Percentiles rank a stretch among this genome's conserved stretches.
These are phyloP conservation scores for Drosophila guanche DNA, from an alignment of 1,140 invertebrate species.

Conservation along the genomic window DNA sequence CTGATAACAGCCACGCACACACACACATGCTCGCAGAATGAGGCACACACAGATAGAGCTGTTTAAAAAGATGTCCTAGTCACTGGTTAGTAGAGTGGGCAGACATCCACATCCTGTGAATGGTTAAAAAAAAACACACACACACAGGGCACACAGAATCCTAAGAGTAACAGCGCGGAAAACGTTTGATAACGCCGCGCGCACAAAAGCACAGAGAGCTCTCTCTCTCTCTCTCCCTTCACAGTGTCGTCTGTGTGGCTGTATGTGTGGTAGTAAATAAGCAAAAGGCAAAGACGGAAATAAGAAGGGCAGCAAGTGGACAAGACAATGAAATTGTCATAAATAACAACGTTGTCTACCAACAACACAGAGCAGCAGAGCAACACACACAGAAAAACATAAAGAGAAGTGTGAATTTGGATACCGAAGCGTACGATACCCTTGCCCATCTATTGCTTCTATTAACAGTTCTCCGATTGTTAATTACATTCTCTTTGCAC, in stretches of 20 bases:
- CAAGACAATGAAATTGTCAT: conserved; percentile 82
- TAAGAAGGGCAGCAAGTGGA: conserved; percentile 75
- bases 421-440: too few relatives aligned
- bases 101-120: conserved; percentile 13
- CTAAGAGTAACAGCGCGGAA: conserved; percentile 76
- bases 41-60: conserved; percentile 42
- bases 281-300: conserved; percentile 71
- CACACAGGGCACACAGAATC: conserved; percentile 20
- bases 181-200: conserved; percentile 73
- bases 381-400: conserved; percentile 12
- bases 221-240: conserved; percentile 17
- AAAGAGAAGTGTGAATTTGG: too few relatives aligned
- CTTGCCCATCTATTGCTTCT: too few relatives aligned
- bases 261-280: conserved; percentile 57
- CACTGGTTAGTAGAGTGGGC: background rate
- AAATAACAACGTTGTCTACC: conserved; percentile 71
- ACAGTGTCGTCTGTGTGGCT: conserved; percentile 11
- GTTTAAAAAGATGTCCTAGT: conserved; percentile 64
- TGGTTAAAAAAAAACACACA: conserved; percentile 4
- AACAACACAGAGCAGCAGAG: conserved; percentile 52
- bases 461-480: too few relatives aligned
- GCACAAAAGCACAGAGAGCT: conserved; percentile 57
- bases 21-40: conserved; percentile 18
- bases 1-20: conserved; percentile 65
- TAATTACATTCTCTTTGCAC: too few relatives aligned